These are phyloP conservation scores for Barbus barbus DNA, from an alignment of 2,113 vertebrate species.

Conservation along the genomic window DNA sequence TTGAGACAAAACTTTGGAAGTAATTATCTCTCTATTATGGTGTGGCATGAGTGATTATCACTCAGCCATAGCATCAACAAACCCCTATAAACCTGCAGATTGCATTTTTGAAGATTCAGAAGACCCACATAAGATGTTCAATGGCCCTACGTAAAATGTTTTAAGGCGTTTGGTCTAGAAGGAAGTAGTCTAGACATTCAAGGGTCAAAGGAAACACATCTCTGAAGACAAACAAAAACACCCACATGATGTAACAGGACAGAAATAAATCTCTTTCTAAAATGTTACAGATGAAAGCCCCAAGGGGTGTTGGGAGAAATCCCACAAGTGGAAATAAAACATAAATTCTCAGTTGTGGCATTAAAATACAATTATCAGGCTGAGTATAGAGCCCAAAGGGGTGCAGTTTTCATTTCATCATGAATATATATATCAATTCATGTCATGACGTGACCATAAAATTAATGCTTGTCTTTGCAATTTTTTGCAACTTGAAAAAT, in stretches of 20 bases:
- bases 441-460: not conserved
- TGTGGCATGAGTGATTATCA: slow-evolving; percentile 1
- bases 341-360: not conserved
- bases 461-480: not conserved
- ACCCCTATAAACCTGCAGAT: not conserved
- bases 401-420: not conserved
- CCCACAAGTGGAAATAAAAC: not conserved
- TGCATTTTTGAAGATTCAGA: not conserved
- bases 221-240: slow-evolving; percentile 7
- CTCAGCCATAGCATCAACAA: not conserved
- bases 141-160: not conserved
- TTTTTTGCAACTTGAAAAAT: not conserved
- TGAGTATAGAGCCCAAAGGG: not conserved
- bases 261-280: slow-evolving; percentile 3
- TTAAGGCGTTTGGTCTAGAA: slow-evolving; percentile 43
- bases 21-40: not conserved
- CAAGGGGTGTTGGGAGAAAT: not conserved
- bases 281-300: slow-evolving; percentile 34
- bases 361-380: not conserved
- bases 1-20: not conserved
- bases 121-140: not conserved
- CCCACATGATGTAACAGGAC: too few relatives aligned
- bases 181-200: slow-evolving; percentile 80
- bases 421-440: not conserved
- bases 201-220: slow-evolving; percentile 3